Base-by-base conservation (phyloP, 2,113 vertebrate genomes). In the Grus americana region DNA sequence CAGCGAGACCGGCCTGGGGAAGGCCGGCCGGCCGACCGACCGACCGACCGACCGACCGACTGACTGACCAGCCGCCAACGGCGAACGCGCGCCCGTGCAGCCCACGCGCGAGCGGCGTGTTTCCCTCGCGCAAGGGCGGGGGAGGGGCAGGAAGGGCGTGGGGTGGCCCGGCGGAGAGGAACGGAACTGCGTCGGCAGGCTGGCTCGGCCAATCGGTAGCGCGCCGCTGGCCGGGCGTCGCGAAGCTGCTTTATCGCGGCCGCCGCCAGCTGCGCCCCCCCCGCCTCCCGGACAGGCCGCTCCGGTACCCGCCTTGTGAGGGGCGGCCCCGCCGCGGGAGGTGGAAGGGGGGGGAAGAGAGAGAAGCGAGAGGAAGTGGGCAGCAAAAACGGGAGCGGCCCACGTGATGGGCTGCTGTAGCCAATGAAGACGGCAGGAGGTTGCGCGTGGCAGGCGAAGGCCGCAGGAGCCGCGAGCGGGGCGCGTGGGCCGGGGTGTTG, bases 131-230 rank as follows among this genome's bases (percentile, higher is more conserved):
- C 86, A 23, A 14, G 50, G 74, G 86, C 75, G 42, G 87, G 67
- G 91, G 87, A 79, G 72, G 78, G 66, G 78, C 90, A 29, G 90
- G 65, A 90, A 92, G 66, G 81, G 86, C 90, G 90, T 78, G 93
- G 54, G 38, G 38, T 38, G 38, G 38, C 66, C 32, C 58, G 36
- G 34, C 50, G 44, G 57, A 9, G 34, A 29, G 93, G 93, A 92
- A 92, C 13, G 93, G 93, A 92, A 94, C 13, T 55, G 58, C 90
- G 90, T 94, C 74, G 14, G 50, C 50, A n/a, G 63, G 84, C 79
- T 42, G 88, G 49, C 22, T 42, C 49, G 55, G 61, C 93, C 88
- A 91, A 84, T 94, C 66, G 30, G 23, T 76, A 82, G 61, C 95
- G 96, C 79, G 92, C 93, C 24, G 78, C 73, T 58, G 65, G 57